phyloP scores from a whole-genome alignment of 1,140 invertebrate genomes.

The Mizuhopecten yessoensis region DNA sequence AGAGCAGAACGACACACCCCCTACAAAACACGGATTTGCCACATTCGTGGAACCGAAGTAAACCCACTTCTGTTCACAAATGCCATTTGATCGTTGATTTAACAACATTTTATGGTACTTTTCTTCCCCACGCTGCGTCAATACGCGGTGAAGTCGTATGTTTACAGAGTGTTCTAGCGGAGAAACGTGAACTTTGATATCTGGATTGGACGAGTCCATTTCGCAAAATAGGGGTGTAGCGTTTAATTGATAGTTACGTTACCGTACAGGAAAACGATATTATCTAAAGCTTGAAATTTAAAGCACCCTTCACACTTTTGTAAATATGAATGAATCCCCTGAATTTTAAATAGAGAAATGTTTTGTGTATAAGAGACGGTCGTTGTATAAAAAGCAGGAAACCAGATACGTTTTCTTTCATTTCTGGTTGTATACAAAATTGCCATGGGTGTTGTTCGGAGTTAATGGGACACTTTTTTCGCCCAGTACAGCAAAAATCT shows the following conservation, averaged over 20 bases:
- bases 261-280: not conserved
- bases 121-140: not conserved
- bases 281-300: slow-evolving; percentile 19
- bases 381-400: not conserved
- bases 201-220: slow-evolving; percentile 47
- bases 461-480: no score
- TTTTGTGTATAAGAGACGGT: no score
- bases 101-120: slow-evolving; percentile 19
- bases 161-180: slow-evolving; percentile 49
- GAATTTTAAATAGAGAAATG: not conserved
- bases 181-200: slow-evolving; percentile 52
- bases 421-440: not conserved
- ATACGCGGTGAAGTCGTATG: not conserved
- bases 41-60: not conserved
- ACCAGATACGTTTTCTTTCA: not conserved
- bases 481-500: no score
- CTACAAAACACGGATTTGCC: not conserved
- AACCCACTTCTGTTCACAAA: not conserved
- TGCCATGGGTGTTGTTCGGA: no score
- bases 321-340: not conserved
- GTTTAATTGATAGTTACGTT: not conserved
- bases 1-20: slow-evolving; percentile 41
- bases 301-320: not conserved
- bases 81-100: not conserved
- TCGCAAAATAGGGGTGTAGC: not conserved